Evolutionary conservation across 2,797 vertebrate genomes (phyloP), one percentile per base, ranked within the genome.

Genomic region (Phrynocephalus vlangalii): DNA sequence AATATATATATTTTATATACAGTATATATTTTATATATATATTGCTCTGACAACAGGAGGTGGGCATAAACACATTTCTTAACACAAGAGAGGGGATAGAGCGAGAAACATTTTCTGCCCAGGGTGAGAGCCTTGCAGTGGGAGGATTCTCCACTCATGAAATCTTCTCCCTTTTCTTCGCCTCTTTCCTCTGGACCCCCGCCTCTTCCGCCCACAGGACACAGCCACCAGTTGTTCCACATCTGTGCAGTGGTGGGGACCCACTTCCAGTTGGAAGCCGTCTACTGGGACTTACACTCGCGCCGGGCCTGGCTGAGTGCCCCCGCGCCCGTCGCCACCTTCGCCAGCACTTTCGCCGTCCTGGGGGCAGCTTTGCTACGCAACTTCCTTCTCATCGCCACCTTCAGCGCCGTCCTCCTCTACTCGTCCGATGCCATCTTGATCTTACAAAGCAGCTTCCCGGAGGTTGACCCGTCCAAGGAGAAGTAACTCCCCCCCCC

Each of bases 151-250:
- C 33, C 16, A 6, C 6, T n/a, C 78, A 63, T 2, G 15, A 9
- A 24, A 33, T 33, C 26, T 6, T 15, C 5, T 26, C 50, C 79
- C 2, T 22, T 1, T 6, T 2, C 2, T 4, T 60, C 16, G 8
- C 48, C 10, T 15, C 16, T 28, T 38, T 75, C 73, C 71, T 24
- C 1, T 8, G 3, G 6, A 26, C 50, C 22, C 26, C 10, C 2
- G 2, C 24, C 30, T 18, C 56, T 0, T 26, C 38, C 13, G 26
- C 8, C 26, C 50, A 0, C 92, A 99, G 98, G 98, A 82, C 98
- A 98, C 96, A 98, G 98, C 95, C 98, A 98, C 96, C 98, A 99
- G 97, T 97, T 99, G 0, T 98, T 99, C 96, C 98, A 98, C 91
- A 83, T 99, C 93, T 97, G 97, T 33, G 98, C 98, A 0, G 97